Conservation (phyloP, 2,888 invertebrate species). For the Agrilus mali region DNA sequence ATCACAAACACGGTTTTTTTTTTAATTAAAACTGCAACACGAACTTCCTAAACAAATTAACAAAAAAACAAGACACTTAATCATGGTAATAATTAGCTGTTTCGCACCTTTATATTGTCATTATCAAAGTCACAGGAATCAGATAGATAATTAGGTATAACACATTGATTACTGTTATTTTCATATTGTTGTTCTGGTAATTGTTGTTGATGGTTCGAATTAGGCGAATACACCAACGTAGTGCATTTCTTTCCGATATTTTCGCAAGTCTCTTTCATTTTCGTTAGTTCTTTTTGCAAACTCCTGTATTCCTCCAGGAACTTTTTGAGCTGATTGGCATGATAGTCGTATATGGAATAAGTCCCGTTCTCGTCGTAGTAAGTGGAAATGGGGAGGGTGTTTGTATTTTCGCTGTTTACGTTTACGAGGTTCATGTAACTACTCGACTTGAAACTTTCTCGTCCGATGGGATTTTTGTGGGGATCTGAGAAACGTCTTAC, state of each 20-base stretch:
- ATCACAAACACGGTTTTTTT: no score
- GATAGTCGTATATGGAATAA: slow-evolving; percentile 59
- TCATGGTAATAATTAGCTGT: not conserved
- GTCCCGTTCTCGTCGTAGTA: slow-evolving; percentile 36
- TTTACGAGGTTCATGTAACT: slow-evolving; percentile 57
- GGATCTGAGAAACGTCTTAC: slow-evolving; percentile 40
- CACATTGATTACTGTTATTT: slow-evolving; percentile 37
- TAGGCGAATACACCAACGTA: slow-evolving; percentile 13
- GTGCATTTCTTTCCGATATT: slow-evolving; percentile 37
- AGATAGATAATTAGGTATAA: no score
- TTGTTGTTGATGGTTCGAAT: slow-evolving; percentile 31
- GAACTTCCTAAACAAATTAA: slow-evolving; percentile 1
- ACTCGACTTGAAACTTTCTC: slow-evolving; percentile 42
- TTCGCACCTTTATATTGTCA: slow-evolving; percentile 3
- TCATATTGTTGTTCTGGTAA: slow-evolving; percentile 41
- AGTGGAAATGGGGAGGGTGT: slow-evolving; percentile 49
- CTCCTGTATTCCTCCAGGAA: slow-evolving; percentile 70
- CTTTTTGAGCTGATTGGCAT: slow-evolving; percentile 65
- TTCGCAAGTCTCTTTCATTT: slow-evolving; percentile 70
- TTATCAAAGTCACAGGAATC: slow-evolving; percentile 17
- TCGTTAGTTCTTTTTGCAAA: slow-evolving; percentile 63
- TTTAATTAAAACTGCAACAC: no score
- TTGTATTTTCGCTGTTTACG: slow-evolving; percentile 46
- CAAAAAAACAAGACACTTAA: not conserved
- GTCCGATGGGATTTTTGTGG: slow-evolving; percentile 16